Evolutionary conservation across 2,888 invertebrate genomes (phyloP).

Genomic region (Cheilosia grossa): DNA sequence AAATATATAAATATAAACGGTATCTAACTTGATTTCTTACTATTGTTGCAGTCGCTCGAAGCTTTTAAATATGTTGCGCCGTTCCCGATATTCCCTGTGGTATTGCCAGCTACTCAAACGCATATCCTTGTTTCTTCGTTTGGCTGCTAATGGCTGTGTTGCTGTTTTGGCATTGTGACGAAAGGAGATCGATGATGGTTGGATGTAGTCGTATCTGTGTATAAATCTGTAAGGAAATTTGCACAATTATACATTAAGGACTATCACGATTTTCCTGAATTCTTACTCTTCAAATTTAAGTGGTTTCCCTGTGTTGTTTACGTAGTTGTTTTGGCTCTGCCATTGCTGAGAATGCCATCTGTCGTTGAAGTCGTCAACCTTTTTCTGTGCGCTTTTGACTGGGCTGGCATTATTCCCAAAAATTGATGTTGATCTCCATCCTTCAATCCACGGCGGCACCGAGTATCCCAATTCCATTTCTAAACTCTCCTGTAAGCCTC

Average conservation of each 20-base stretch:
- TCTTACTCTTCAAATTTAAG: too few relatives aligned
- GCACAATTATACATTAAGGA: too few relatives aligned
- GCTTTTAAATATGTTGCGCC: slow-evolving; percentile 80
- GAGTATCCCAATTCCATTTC: slow-evolving; percentile 78
- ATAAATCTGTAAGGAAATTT: too few relatives aligned
- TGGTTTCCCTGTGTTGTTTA: too few relatives aligned
- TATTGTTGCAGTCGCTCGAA: slow-evolving; percentile 78
- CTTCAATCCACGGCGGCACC: slow-evolving; percentile 78
- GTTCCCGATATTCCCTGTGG: slow-evolving; percentile 78
- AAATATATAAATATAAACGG: not conserved
- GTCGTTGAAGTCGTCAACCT: not conserved
- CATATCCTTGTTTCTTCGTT: not conserved
- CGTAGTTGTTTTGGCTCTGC: not conserved
- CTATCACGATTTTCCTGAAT: too few relatives aligned
- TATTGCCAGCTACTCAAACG: slow-evolving; percentile 77
- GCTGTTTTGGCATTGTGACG: too few relatives aligned
- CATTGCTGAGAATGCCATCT: not conserved
- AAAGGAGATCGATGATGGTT: too few relatives aligned
- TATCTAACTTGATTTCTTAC: slow-evolving; percentile 74
- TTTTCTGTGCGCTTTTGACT: slow-evolving; percentile 6
- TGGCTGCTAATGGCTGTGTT: not conserved
- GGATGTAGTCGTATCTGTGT: too few relatives aligned
- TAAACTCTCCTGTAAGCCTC: slow-evolving; percentile 77
- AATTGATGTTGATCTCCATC: slow-evolving; percentile 77
- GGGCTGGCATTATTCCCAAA: slow-evolving; percentile 11